Base-by-base conservation (phyloP, 1,140 invertebrate genomes). In the Bombus polaris region DNA sequence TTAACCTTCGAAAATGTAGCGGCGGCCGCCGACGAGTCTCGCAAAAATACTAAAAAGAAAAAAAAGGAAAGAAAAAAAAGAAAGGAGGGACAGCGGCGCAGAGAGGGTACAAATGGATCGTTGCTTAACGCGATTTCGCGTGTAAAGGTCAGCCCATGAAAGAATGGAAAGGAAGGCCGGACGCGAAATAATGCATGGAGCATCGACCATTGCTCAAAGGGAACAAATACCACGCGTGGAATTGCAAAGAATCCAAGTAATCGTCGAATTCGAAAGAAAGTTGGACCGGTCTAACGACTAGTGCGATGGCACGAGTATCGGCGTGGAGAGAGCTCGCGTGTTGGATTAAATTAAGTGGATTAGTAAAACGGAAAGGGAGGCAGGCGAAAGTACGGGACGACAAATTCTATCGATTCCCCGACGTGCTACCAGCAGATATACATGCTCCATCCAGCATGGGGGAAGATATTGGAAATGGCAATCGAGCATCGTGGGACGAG, bases 381-480 rank as follows among this genome's bases (percentile, higher is more conserved):
- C 28, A 44, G n/a, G 28, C 47, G 62, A 62, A 76, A 57, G 59
- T 66, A 75, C 44, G 72, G 85, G 57, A 89, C 85, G 73, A 76
- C 79, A 81, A 87, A 89, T 90, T 89, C 88, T 83, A 86, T 88
- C 84, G 88, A 83, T 70, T 74, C 66, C 66, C 78, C 62, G 78
- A 32, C 77, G 70, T 70, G 57, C 53, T 37, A 32, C 42, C 42
- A n/a, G 35, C 42, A 44, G 70, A 70, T 88, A 73, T 79, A 78
- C 85, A 59, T 39, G 71, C 28, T 42, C 39, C 57, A 44, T 83
- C 81, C 65, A 62, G 35, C 74, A 68, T 44, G 39, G 57, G 83
- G 53, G 22, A 88, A 90, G 88, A 92, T 91, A 90, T 92, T 89
- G 87, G 88, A 88, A 93, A 92, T 91, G 87, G 89, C 89, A 92